Base-by-base conservation (phyloP, 2,113 vertebrate species). In the Donacobius atricapilla region DNA sequence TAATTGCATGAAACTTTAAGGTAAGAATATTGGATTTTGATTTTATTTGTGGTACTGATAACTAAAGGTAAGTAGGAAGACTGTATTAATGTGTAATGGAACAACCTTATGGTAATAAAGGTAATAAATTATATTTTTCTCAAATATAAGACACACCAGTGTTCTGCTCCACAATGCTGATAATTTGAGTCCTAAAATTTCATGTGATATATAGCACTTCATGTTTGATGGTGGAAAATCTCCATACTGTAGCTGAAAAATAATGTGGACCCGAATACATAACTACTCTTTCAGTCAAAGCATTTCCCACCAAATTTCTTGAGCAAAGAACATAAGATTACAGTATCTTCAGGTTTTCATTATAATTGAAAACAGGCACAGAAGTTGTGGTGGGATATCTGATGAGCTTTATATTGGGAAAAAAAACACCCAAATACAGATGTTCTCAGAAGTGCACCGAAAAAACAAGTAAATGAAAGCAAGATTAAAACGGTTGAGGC, bases 191-290 rank as follows among this genome's bases (percentile, higher is more conserved):
- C 15, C 45, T 87, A 60, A 39, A 72, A 69, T 69, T 84, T 10
- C 9, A 27, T 31, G 2, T 50, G 11, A 21, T 45, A 1, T 16
- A 27, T 18, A 58, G 31, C 9, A 50, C 9, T 61, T 19, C 1
- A 2, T 33, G 17, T 64, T 72, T 92, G 33, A 51, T 84, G 3
- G 12, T 66, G 16, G 35, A 61, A 60, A 65, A 3, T n/a, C 22
- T 65, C 14, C 20, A 23, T 56, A 20, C 7, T 89, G 27, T 39
- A 57, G 12, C 9, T 75, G 24, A 15, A 91, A 77, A 77, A 1
- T 7, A 30, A 14, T 27, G 18, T 45, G 4, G 6, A 4, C 24
- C 7, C 9, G 73, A 71, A 64, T 60, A 20, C 0, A 0, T 45
- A 68, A 35, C 40, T 42, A 15, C 3, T 42, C 4, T 73, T 69